These are phyloP conservation scores for Eupsilia transversa DNA, from an alignment of 2,888 invertebrate species.

Conservation along the genomic window DNA sequence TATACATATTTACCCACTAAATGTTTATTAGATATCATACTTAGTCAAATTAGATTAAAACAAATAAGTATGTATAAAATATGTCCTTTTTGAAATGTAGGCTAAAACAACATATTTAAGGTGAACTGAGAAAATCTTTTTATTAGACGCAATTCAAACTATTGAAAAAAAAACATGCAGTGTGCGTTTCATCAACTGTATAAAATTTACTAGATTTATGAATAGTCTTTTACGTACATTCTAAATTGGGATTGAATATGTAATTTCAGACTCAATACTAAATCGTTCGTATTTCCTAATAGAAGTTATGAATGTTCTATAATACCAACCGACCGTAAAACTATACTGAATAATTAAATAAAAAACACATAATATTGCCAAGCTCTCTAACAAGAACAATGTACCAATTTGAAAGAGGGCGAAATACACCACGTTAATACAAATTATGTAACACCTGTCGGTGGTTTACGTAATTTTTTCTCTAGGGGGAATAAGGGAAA, in stretches of 20 bases:
- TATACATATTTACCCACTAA: too few species aligned
- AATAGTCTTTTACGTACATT: background rate
- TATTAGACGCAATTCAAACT: background rate
- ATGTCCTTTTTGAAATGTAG: background rate
- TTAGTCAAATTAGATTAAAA: constrained; percentile 4
- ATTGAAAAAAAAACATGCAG: background rate
- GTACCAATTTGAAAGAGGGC: background rate
- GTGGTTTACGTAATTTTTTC: constrained; percentile 19
- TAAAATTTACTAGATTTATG: too few species aligned
- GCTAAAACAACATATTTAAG: background rate
- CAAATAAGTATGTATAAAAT: background rate
- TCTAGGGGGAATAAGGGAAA: background rate
- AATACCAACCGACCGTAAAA: background rate
- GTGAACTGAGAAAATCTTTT: background rate
- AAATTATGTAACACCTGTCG: constrained; percentile 40
- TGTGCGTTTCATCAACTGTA: background rate
- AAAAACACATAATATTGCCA: background rate
- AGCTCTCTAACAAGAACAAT: background rate
- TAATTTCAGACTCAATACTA: background rate
- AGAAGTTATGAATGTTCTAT: background rate
- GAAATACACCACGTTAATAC: background rate
- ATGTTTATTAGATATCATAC: background rate
- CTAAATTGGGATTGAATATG: background rate
- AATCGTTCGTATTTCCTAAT: background rate
- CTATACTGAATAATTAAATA: background rate